Base-by-base conservation (phyloP, 2,113 vertebrate species). In the Pionites leucogaster region DNA sequence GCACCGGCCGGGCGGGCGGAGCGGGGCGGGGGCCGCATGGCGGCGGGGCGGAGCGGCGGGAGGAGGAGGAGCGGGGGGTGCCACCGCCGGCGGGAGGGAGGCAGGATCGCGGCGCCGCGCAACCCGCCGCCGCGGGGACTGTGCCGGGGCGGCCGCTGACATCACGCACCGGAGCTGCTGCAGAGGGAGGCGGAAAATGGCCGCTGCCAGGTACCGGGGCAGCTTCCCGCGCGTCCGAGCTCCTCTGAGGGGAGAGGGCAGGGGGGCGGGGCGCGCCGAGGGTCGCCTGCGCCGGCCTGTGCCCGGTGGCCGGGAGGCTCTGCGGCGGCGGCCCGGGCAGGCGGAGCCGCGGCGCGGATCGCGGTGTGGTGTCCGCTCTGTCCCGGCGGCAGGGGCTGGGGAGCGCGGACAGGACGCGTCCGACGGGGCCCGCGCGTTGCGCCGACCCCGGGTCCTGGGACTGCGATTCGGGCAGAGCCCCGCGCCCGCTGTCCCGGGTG, bases 181-280 rank as follows among this genome's bases (percentile, higher is more conserved):
- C 57, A 35, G 65, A 85, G 41, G 86, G 95, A 95, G 55, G 77
- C 41, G 95, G 95, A 96, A 98, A 90, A 97, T 97, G 98, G 98
- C 97, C 88, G 95, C 97, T 77, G 68, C 46, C 7, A 90, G 92
- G 86, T 69, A 82, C 33, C 10, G 49, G 60, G 16, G 47, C 6
- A 18, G 25, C 42, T 70, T 57, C 47, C 49, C 29, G 17, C n/a
- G 33, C 33, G 31, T 22, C 27, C 13, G 46, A n/a, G 35, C 47
- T 50, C 18, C 20, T 22, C 41, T 6, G 44, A 11, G 33, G 46
- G 35, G 18, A 68, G 64, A 23, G 47, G 41, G 64, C 49, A 50
- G 17, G 17, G 22, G 33, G 59, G 50, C 55, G 44, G 37, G 60
- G 53, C 27, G 33, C 13, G 75, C 19, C 4, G 27, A 49, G 23